Evolutionary conservation across 2,888 invertebrate genomes (phyloP), one percentile per base, ranked within the genome.

Genomic region (Slavum lentiscoides): DNA sequence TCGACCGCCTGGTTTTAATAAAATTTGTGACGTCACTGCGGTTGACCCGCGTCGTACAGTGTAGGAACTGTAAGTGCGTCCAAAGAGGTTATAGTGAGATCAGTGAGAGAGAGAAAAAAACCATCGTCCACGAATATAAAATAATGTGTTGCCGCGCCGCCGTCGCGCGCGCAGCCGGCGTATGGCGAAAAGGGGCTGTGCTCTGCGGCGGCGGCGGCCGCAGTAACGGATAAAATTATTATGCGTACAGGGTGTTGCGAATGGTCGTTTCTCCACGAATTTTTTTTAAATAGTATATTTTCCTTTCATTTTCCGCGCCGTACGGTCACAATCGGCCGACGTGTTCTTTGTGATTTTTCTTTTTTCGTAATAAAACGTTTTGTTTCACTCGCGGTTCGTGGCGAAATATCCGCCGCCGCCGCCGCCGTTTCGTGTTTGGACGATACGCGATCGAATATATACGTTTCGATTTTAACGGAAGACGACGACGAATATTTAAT

Each of bases 121-220:
- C 21, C 15, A n/a, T 5, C 43, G 59, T 19, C 39, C 6, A 61
- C 43, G 21, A 43, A 73, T 30, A 30, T 30, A 30, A 30, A 30
- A 30, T 30, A 6, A 43, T 73, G 17, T 17, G 23, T 43, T 59
- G 37, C 43, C 39, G 23, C 23, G 72, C 39, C 72, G 72, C 21
- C 72, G 43, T 30, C 23, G 73, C 43, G 15, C 43, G 59, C 21
- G n/a, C 43, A 11, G 23, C 43, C 61, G 43, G 43, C 13, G 43
- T 58, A 21, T 39, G 43, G 61, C 19, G 61, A 73, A 73, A 61
- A 73, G 43, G 73, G 73, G 49, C 59, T 61, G 72, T 17, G 39
- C 64, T 3, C 13, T 0, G n/a, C 37, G n/a, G 30, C 30, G 15
- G 69, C n/a, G 19, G 55, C 30, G 70, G 30, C n/a, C 37, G 49